These are phyloP conservation scores for Amblyjoppa proteus DNA, from an alignment of 2,888 invertebrate species.

Conservation along the genomic window DNA sequence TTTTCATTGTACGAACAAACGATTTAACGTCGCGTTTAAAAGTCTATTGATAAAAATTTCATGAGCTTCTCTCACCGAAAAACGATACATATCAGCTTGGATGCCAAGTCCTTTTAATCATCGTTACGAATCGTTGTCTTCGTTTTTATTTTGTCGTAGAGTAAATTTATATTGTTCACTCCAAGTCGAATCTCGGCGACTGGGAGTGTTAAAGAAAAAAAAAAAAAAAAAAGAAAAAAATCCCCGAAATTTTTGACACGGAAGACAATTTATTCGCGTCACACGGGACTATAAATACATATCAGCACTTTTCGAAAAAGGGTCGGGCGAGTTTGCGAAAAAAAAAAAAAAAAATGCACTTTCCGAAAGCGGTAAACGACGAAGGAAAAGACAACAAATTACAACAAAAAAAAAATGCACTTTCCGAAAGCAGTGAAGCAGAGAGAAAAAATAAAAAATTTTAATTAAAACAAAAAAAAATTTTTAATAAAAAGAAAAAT, in stretches of 20 bases:
- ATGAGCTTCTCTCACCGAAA: conserved; percentile 75
- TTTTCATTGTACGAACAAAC: neutral
- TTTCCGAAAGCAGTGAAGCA: no score
- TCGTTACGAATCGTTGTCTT: conserved; percentile 9
- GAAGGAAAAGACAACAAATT: no score
- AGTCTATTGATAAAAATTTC: conserved; percentile 33
- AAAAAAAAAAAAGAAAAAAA: neutral
- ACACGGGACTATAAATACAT: conserved; percentile 75
- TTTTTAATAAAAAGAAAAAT: no score
- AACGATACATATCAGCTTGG: conserved; percentile 72
- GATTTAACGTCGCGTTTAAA: conserved; percentile 16
- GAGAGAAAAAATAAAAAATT: no score
- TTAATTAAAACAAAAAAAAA: no score
- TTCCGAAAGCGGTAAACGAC: neutral
- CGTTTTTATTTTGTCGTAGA: conserved; percentile 39
- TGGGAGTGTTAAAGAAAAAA: conserved; percentile 15
- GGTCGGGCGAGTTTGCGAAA: conserved; percentile 21
- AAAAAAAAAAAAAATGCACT: conserved; percentile 13
- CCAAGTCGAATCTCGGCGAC: conserved; percentile 1
- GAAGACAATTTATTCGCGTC: conserved; percentile 19
- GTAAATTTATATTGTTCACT: conserved; percentile 38
- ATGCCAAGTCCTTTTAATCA: conserved; percentile 67
- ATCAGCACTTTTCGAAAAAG: conserved; percentile 72
- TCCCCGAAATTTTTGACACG: conserved; percentile 31
- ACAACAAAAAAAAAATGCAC: no score